Base-by-base conservation (phyloP, 2,113 vertebrate species). In the Phrynocephalus versicolor region DNA sequence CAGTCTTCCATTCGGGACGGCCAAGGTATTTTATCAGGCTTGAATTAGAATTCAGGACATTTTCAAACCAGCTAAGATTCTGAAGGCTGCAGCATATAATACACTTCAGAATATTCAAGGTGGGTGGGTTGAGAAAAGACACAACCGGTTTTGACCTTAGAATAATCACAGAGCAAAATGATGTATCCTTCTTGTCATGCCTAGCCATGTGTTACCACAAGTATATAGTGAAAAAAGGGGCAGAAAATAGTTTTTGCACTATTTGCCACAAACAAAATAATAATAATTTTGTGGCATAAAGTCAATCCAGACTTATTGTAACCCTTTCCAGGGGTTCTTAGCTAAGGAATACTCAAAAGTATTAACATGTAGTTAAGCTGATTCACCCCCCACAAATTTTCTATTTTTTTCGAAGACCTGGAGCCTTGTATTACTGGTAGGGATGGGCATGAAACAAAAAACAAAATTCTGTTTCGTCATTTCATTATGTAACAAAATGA, bases 41-140 rank as follows among this genome's bases (percentile, higher is more conserved):
- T 86, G 86, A 92, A 90, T 89, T 87, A 90, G 88, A 85, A 91
- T 72, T 89, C 83, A 74, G 18, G 89, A 92, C 93, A 79, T 81
- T 95, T 89, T 80, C 92, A 88, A 51, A 81, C 55, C 92, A 88
- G 88, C 91, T 88, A 91, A 92, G 90, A 81, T 88, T 93, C 90
- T 94, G 92, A 67, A 81, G 86, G 88, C 16, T 77, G 57, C 80
- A 92, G 23, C 83, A 94, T 89, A 89, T 88, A 85, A 89, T 45
- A 1, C 23, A 25, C 88, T 93, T 92, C 79, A 84, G 91, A 72
- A 72, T 51, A 62, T 79, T 41, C n/a, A n/a, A n/a, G n/a, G 30
- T 23, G 45, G 5, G 45, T 51, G 45, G 5, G 5, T 45, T 62
- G 15, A 1, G 12, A 23, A 70, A 37, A 21, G 19, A 57, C 8